Evolutionary conservation across 1,140 invertebrate species (phyloP).

Genomic region (Rhagoletis pomonella): DNA sequence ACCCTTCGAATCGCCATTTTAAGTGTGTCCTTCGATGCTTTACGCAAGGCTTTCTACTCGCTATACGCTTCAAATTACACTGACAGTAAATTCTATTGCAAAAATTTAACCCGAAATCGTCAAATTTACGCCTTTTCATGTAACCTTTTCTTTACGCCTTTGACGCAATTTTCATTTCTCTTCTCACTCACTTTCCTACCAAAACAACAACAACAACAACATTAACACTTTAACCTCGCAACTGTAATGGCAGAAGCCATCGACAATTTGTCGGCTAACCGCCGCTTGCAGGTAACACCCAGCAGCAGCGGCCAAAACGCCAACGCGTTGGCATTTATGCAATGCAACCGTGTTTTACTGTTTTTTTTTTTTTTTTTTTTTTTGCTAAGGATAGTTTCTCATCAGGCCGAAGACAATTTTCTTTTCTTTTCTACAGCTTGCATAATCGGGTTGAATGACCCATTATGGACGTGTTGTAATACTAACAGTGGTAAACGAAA

Average conservation of each 20-base stretch:
- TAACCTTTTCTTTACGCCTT: constrained; percentile 43
- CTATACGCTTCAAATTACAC: too few relatives aligned
- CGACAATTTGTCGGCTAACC: constrained; percentile 11
- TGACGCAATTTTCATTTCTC: neutral
- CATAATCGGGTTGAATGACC: constrained; percentile 51
- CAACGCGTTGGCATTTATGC: constrained; percentile 1
- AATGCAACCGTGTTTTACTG: constrained; percentile 11
- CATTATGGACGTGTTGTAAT: constrained; percentile 16
- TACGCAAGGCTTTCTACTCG: neutral
- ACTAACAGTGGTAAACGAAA: neutral
- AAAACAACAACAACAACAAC: neutral
- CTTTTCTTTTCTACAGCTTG: constrained; percentile 12
- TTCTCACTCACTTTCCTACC: neutral
- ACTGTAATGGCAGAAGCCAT: neutral
- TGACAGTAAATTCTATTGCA: neutral
- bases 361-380: too few relatives aligned
- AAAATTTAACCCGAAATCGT: constrained; percentile 30
- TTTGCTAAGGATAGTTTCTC: neutral
- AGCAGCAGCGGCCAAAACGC: neutral
- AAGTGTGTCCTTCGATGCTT: neutral
- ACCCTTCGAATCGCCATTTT: neutral
- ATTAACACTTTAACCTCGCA: neutral
- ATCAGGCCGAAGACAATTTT: neutral
- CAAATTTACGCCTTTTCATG: constrained; percentile 30
- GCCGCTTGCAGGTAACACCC: neutral